Evolutionary conservation across 2,888 invertebrate genomes (phyloP).

Genomic region (Cacoxenus indagator): DNA sequence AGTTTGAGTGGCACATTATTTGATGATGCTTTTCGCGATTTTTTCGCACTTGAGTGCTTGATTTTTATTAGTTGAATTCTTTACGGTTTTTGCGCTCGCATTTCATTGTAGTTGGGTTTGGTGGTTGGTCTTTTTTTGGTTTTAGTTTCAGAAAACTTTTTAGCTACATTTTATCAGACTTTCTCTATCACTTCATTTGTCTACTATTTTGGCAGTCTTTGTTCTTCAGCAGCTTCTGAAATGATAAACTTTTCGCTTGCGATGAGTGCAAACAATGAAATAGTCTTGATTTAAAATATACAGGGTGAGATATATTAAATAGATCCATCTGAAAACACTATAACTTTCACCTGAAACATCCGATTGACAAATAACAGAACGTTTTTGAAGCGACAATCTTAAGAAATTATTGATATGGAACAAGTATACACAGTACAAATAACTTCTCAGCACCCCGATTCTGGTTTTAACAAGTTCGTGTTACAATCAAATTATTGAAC

Average conservation of each 20-base stretch:
- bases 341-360: no score
- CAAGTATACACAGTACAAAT: no score
- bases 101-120: background rate
- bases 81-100: slow-evolving; percentile 52
- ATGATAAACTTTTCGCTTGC: background rate
- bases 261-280: background rate
- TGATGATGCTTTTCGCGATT: slow-evolving; percentile 69
- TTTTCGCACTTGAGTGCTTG: slow-evolving; percentile 71
- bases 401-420: no score
- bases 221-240: background rate
- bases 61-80: slow-evolving; percentile 71
- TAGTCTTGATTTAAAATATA: background rate
- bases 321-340: no score
- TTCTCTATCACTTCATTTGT: background rate
- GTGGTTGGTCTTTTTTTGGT: background rate
- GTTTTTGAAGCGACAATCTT: no score
- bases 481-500: no score
- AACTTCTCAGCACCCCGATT: no score
- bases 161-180: background rate
- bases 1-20: slow-evolving; percentile 65
- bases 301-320: no score
- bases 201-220: background rate
- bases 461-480: no score
- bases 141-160: background rate
- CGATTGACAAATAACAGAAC: no score